A percentile compares a stretch with the other conserved stretches of the same genome.
Conservation (phyloP, 2,797 vertebrate species). For the Fratercula arctica region DNA sequence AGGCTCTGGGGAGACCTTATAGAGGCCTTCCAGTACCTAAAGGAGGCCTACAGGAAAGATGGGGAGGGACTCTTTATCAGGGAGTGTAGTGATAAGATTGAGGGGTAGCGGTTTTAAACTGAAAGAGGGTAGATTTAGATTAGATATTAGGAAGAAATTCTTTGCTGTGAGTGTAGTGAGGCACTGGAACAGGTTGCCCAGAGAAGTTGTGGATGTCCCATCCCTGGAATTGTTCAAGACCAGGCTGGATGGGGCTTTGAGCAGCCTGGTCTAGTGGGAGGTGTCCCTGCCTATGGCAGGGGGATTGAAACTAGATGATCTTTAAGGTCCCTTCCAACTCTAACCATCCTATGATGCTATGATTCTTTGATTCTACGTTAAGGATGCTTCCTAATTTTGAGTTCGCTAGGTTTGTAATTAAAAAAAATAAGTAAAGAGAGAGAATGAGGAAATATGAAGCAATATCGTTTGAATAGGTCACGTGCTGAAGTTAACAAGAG, state of each 20-base stretch:
- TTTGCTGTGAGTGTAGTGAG: not conserved
- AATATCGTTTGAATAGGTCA: not conserved
- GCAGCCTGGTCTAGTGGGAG: not conserved
- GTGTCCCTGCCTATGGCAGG: not conserved
- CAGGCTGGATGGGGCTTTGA: not conserved
- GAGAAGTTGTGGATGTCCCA: not conserved
- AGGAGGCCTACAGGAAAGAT: too few relatives aligned
- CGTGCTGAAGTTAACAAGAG: conserved; percentile 14
- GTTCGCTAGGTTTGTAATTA: not conserved
- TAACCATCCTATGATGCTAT: not conserved
- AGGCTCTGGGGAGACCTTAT: too few relatives aligned
- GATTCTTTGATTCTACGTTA: not conserved
- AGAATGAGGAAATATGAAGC: not conserved
- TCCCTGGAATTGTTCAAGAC: not conserved
- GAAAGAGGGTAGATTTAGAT: not conserved
- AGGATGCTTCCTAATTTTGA: not conserved
- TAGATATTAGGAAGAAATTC: not conserved
- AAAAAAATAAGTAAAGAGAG: not conserved
- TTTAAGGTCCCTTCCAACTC: not conserved
- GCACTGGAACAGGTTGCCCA: not conserved
- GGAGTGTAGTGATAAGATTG: too few relatives aligned
- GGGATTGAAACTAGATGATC: not conserved
- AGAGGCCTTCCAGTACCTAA: too few relatives aligned
- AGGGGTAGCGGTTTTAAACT: not conserved
- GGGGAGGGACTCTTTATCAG: too few relatives aligned